A percentile compares a stretch with the other conserved stretches of the same genome.
phyloP scores from a whole-genome alignment of 64 coral and sea anemone species.

The Actinia tenebrosa region DNA sequence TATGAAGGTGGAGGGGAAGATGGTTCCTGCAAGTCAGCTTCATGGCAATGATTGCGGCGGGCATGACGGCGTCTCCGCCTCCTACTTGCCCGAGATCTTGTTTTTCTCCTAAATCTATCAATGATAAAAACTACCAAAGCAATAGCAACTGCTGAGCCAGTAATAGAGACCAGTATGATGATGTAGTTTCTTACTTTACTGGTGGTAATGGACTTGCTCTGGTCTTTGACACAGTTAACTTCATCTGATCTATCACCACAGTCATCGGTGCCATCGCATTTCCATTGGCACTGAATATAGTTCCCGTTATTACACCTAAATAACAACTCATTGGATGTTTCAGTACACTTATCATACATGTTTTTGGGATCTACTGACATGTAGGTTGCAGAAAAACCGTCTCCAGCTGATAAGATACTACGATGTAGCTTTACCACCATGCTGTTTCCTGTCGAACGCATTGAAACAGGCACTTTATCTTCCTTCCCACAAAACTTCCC shows the following conservation, averaged over 20 bases:
- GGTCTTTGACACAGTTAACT: conserved; percentile 28
- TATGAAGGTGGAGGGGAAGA: conserved; percentile 19
- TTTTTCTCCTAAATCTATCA: conserved; percentile 65
- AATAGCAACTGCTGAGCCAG: conserved; percentile 69
- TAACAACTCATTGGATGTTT: conserved; percentile 56
- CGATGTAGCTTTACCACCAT: conserved; percentile 59
- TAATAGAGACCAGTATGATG: conserved; percentile 75
- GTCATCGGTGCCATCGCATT: conserved; percentile 81
- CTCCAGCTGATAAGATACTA: conserved; percentile 25
- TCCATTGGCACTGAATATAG: conserved; percentile 74
- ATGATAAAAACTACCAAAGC: conserved; percentile 74
- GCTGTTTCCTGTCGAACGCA: conserved; percentile 47
- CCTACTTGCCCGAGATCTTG: conserved; percentile 46
- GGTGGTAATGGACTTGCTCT: conserved; percentile 4
- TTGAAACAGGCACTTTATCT: conserved; percentile 3
- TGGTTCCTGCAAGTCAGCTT: not conserved
- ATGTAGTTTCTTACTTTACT: conserved; percentile 66
- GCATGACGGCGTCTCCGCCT: conserved; percentile 29
- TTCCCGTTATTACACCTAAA: conserved; percentile 70
- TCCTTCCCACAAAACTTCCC: conserved; percentile 64
- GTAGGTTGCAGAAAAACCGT: conserved; percentile 78
- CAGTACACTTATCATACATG: conserved; percentile 53
- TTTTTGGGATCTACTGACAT: conserved; percentile 67
- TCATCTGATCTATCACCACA: conserved; percentile 88
- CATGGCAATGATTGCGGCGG: not conserved